Evolutionary conservation across 2,797 vertebrate genomes (phyloP).

Genomic region (Gymnodraco acuticeps): DNA sequence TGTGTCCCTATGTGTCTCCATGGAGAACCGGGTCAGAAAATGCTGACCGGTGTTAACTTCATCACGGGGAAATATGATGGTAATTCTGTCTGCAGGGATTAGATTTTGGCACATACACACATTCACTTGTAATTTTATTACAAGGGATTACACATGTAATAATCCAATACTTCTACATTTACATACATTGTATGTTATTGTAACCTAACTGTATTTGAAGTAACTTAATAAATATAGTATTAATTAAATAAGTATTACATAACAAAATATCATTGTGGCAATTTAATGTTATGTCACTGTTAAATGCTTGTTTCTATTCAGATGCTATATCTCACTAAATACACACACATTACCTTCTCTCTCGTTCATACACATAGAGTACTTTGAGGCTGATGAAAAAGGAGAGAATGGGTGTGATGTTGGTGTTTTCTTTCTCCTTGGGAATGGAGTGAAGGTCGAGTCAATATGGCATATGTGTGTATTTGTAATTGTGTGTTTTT

Average conservation of each 20-base stretch:
- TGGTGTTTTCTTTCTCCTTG: conserved; percentile 79
- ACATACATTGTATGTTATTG: background rate
- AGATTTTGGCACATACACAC: conserved; percentile 30
- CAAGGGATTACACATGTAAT: conserved; percentile 34
- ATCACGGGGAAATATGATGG: conserved; percentile 37
- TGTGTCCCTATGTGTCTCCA: conserved; percentile 30
- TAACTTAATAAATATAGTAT: background rate
- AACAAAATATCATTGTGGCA: background rate
- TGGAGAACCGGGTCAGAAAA: conserved; percentile 29
- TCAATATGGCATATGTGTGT: conserved; percentile 63
- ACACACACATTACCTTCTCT: conserved; percentile 5
- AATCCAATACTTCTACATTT: conserved; percentile 2
- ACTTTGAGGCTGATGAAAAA: conserved; percentile 54
- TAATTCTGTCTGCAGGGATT: conserved; percentile 39
- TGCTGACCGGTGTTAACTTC: conserved; percentile 28
- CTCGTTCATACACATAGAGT: conserved; percentile 28
- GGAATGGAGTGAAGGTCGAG: conserved; percentile 83
- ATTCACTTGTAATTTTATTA: conserved; percentile 27
- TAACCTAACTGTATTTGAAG: background rate
- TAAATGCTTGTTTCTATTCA: conserved; percentile 1
- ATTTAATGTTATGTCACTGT: background rate
- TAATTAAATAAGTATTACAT: no score
- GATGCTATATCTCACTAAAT: conserved; percentile 12
- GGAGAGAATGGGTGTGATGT: conserved; percentile 57
- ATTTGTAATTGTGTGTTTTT: conserved; percentile 39